Evolutionary conservation across 2,113 vertebrate species (phyloP).

Genomic region (Oreochromis niloticus): DNA sequence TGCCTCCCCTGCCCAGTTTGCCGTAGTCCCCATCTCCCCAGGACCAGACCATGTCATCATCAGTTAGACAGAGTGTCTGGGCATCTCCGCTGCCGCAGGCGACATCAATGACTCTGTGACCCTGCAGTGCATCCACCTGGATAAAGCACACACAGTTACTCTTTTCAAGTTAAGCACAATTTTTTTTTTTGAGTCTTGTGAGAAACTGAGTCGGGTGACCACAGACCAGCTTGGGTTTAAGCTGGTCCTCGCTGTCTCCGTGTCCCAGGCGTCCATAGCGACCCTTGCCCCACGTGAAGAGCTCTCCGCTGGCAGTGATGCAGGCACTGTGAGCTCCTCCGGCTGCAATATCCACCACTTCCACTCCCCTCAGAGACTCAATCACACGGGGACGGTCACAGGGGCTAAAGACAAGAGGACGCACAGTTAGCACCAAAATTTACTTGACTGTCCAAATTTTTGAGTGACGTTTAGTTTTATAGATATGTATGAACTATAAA

Average conservation of each 20-base stretch:
- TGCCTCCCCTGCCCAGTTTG: conserved; percentile 94
- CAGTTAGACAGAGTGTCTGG: conserved; percentile 92
- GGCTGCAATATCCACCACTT: conserved; percentile 93
- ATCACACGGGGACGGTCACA: conserved; percentile 96
- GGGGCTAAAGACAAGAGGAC: conserved; percentile 71
- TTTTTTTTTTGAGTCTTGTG: background rate
- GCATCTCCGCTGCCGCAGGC: conserved; percentile 96
- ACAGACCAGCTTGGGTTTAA: conserved; percentile 93
- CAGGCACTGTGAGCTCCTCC: conserved; percentile 97
- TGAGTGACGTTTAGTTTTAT: background rate
- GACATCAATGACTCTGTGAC: conserved; percentile 92
- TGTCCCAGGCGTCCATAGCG: conserved; percentile 94
- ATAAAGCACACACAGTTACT: background rate
- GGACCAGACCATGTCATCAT: conserved; percentile 98
- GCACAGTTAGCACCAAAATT: background rate
- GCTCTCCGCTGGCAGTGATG: conserved; percentile 91
- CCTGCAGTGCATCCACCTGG: conserved; percentile 96
- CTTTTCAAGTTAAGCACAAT: background rate
- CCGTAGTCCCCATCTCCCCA: conserved; percentile 98
- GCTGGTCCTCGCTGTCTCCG: conserved; percentile 94
- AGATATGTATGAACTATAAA: background rate
- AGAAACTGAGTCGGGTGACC: background rate
- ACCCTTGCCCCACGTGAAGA: conserved; percentile 98
- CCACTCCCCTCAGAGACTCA: conserved; percentile 91
- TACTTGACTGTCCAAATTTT: background rate